Evolutionary conservation across 2,113 vertebrate genomes (phyloP), one percentile per base, ranked within the genome.

Genomic region (Daphoenositta chrysoptera): DNA sequence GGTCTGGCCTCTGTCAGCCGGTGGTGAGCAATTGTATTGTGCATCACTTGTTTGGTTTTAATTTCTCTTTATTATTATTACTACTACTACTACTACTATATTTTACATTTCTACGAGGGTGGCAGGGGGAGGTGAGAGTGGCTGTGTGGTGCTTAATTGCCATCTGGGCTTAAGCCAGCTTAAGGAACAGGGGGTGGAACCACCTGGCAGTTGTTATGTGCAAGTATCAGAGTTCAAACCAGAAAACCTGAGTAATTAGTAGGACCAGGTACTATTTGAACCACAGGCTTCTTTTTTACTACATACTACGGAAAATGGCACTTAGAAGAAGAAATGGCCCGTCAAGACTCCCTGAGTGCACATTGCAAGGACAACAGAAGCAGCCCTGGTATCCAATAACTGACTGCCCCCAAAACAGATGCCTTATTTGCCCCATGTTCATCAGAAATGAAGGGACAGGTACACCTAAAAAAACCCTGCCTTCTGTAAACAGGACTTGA

Each of bases 371-470:
- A 50, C 8, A 76, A 31, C 3, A 56, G 70, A 72, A 75, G 24
- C 33, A 75, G 21, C 37, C 18, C 21, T 61, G 33, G 48, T 53
- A 83, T n/a, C 31, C 48, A 58, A 2, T 11, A 87, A 78, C 14
- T 0, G 0, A 53, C 16, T 60, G 53, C 5, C 13, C 11, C 3
- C 5, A 56, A 51, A 75, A 20, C 8, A 23, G 12, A 39, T 51
- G 33, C 20, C 40, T 82, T 75, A 45, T 42, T 28, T 94, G 24
- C 13, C 39, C 47, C 51, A 39, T 7, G 10, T 12, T 68, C 37
- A 37, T 47, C n/a, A 66, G 44, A 85, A 89, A 93, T 21, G 12
- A 77, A 89, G 17, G 11, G 42, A 76, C 20, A 87, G 50, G 17
- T 68, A 63, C 23, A 71, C 6, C 11, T 60, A 39, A 87, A 66